Conservation (phyloP, 2,888 invertebrate species). For the Leptopterna dolabrata region DNA sequence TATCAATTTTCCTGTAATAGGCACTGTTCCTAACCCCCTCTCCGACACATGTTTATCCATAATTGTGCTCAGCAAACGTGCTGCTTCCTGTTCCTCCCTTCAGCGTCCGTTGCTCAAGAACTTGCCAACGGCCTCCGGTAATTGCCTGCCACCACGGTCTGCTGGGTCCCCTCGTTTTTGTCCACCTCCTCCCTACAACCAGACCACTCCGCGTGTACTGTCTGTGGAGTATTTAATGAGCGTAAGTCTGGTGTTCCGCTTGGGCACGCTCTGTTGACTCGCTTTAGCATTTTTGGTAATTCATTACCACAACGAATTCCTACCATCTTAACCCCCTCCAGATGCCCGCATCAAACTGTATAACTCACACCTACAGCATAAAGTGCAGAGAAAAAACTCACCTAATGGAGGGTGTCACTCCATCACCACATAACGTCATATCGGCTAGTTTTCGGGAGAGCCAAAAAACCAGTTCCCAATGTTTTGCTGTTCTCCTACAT, state of each 20-base stretch:
- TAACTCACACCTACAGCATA: too few species aligned
- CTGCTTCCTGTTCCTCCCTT: background rate
- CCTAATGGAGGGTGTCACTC: too few species aligned
- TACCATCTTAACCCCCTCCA: background rate
- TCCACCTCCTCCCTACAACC: background rate
- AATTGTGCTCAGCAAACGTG: background rate
- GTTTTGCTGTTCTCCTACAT: too few species aligned
- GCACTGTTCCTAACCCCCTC: background rate
- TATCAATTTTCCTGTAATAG: background rate
- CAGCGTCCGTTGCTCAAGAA: background rate
- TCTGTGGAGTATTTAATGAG: constrained; percentile 12
- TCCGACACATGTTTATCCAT: background rate
- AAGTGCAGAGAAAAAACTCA: too few species aligned
- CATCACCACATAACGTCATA: too few species aligned
- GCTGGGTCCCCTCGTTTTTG: background rate
- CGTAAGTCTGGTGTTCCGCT: constrained; percentile 11
- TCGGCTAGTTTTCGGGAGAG: too few species aligned
- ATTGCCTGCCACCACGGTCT: constrained; percentile 18
- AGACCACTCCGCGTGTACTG: background rate
- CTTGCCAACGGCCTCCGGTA: background rate
- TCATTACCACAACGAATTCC: background rate
- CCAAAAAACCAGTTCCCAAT: too few species aligned
- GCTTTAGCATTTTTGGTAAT: background rate
- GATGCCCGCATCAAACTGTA: too few species aligned
- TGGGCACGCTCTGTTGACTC: constrained; percentile 7